Percentiles rank a stretch among this genome's conserved stretches.
phyloP scores from a whole-genome alignment of 2,113 vertebrate genomes.

The Axis porcinus region DNA sequence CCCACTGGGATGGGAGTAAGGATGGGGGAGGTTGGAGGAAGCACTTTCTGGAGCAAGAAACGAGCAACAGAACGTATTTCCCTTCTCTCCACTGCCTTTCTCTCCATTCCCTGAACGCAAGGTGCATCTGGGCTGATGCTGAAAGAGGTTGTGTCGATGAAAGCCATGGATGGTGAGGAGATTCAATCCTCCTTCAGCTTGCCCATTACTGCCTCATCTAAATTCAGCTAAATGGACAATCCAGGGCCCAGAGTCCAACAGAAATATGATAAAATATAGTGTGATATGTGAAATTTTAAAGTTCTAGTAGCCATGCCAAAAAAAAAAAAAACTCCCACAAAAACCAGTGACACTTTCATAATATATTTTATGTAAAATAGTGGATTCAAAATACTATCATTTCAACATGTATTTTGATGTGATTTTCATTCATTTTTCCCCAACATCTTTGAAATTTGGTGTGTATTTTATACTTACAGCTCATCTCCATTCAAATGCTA shows the following conservation, averaged over 20 bases:
- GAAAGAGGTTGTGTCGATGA: background rate
- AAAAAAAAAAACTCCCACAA: background rate
- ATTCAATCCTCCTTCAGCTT: background rate
- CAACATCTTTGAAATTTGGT: background rate
- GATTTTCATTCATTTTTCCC: background rate
- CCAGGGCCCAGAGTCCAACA: background rate
- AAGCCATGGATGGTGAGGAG: background rate
- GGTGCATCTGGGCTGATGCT: background rate
- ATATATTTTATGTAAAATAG: background rate
- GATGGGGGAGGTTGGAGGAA: background rate
- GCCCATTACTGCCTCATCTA: background rate
- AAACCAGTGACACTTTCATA: constrained; percentile 3
- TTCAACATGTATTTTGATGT: background rate
- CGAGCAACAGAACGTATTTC: background rate
- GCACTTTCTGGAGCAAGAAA: background rate
- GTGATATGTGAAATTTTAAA: background rate
- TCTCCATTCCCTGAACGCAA: background rate
- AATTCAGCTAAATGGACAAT: background rate
- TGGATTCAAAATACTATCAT: background rate
- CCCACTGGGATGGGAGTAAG: rapidly evolving
- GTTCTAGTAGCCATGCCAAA: background rate
- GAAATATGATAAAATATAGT: background rate
- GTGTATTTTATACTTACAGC: background rate
- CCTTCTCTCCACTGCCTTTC: background rate
- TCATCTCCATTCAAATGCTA: background rate